Base-by-base conservation (phyloP, 2,797 vertebrate species). In the Thalassophryne amazonica region DNA sequence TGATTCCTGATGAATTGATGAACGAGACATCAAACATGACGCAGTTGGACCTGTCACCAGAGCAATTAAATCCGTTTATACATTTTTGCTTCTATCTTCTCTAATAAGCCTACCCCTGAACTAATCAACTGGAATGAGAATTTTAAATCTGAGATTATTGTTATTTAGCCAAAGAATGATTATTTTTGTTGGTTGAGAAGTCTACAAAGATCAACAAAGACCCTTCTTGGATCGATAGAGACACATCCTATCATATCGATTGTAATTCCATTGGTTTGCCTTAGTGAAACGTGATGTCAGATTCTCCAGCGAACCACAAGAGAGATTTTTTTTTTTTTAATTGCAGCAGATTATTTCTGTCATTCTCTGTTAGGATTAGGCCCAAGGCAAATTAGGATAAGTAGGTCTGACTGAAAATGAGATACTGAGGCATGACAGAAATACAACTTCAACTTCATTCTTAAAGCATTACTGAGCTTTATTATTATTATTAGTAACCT, bases 261-360 rank as follows among this genome's bases (percentile, higher is more conserved):
- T 38, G 8, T 63, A 60, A 72, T 60, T 66, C 41, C 28, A 47
- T 53, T 17, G 32, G 24, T 52, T 62, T 49, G 37, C 34, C 42
- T 55, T 67, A 73, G 54, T 71, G 41, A 73, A 63, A 48, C 39
- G 56, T 73, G 33, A 33, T 45, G 58, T 56, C 41, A 37, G 39
- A 65, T 67, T 60, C 54, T 63, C 59, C 28, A 41, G 29, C 48
- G 64, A 56, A 45, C 24, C 52, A 58, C 56, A 23, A 13, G 29
- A 66, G 54, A 71, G 31, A 69, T 69, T 40, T 34, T 40, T 6
- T 9, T 76, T 61, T 69, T 59, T 74, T n/a, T n/a, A n/a, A 73
- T 48, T n/a, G 24, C 25, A 59, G 46, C 60, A 62, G 60, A 72
- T 76, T 73, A 76, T 66, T 61, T 49, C 18, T 57, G 21, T 20